Conservation (phyloP, 2,888 invertebrate genomes). For the Tetramorium bicarinatum region DNA sequence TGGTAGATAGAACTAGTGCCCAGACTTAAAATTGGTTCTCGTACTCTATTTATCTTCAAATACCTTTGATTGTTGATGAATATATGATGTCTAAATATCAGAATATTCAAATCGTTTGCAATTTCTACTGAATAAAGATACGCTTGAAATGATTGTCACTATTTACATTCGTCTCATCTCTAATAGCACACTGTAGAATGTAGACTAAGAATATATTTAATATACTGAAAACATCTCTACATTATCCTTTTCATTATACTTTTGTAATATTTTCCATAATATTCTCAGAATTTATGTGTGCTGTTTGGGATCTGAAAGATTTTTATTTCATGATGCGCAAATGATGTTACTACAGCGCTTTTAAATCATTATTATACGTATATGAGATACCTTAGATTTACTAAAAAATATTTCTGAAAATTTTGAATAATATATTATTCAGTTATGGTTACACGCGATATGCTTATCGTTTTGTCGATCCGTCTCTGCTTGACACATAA, state of each 20-base stretch:
- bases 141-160: neutral
- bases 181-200: too few relatives aligned
- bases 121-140: constrained; percentile 13
- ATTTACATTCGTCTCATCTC: neutral
- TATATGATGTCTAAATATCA: constrained; percentile 38
- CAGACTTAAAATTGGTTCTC: neutral
- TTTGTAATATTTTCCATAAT: too few relatives aligned
- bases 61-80: constrained; percentile 32
- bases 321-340: neutral
- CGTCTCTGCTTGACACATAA: neutral
- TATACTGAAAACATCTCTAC: too few relatives aligned
- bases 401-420: neutral
- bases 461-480: neutral
- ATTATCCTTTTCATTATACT: too few relatives aligned
- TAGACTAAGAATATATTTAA: too few relatives aligned
- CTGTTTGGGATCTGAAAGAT: neutral
- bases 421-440: neutral
- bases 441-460: neutral
- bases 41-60: constrained; percentile 62
- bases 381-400: neutral
- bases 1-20: constrained; percentile 10
- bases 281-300: too few relatives aligned
- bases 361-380: neutral
- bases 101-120: constrained; percentile 32
- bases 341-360: neutral